Evolutionary conservation across 2,888 invertebrate genomes (phyloP), one percentile per base, ranked within the genome.

Genomic region (Polia nebulosa): DNA sequence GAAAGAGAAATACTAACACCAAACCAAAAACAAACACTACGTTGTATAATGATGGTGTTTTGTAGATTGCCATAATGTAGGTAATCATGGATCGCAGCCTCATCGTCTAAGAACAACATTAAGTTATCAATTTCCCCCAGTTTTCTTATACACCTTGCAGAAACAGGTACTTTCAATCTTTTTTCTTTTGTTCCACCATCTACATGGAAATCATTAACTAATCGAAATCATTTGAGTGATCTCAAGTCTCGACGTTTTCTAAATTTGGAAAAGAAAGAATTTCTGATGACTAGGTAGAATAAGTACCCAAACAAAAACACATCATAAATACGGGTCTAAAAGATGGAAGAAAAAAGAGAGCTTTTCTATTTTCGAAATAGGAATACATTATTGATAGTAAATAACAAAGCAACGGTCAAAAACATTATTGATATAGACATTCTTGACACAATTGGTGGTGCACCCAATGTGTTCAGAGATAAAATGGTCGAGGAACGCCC

Each of bases 381-480:
- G 44, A 60, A 60, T 45, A 65, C 47, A 25, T 61, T 61, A 65
- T 68, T 49, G 62, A 57, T 39, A 65, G 11, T 65, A 72, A 72
- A 76, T 76, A 73, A 76, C 60, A 78, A 78, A 56, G 39, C 53
- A 72, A 62, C 36, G 59, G 45, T 59, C 20, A 9, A 63, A 45
- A 59, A 47, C 56, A 76, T 76, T 67, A 70, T 52, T 72, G 64
- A 70, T 70, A 72, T 59, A 61, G 60, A 70, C 47, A 68, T 62
- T 65, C 55, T 62, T 76, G 75, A 74, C 72, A 81, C 67, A 77
- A 75, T 81, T 70, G 39, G 72, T 61, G 62, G 57, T 72, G 66
- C 69, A 67, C 66, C 69, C 63, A 81, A 79, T 72, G 69, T 52
- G 65, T 64, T 71, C 36, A 9, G 41, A 83, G 78, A 83, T 82